Percentiles rank a stretch among this genome's conserved stretches.
These are phyloP conservation scores for Leuciscus idus DNA, from an alignment of 2,113 vertebrate species.

Conservation along the genomic window DNA sequence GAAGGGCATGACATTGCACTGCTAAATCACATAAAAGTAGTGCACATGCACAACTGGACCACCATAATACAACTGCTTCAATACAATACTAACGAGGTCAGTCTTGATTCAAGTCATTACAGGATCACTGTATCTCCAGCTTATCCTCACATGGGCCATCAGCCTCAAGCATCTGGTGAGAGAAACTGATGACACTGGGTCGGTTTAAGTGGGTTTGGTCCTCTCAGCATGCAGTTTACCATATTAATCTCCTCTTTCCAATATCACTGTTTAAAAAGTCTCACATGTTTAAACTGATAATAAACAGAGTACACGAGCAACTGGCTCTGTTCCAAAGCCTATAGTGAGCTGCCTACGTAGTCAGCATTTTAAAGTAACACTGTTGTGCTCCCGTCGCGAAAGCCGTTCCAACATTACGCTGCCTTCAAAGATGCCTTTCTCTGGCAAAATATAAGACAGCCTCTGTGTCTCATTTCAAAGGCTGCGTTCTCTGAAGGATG, in stretches of 20 bases:
- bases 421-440: not conserved
- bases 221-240: not conserved
- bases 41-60: not conserved
- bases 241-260: not conserved
- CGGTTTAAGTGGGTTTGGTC: not conserved
- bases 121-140: constrained; percentile 32
- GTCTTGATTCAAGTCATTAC: not conserved
- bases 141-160: constrained; percentile 39
- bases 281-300: constrained; percentile 18
- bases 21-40: constrained; percentile 18
- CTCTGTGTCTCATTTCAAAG: no score
- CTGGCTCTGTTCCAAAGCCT: not conserved
- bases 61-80: not conserved
- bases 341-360: not conserved
- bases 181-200: constrained; percentile 36
- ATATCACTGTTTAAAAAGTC: not conserved
- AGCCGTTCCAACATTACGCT: not conserved
- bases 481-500: no score
- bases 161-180: constrained; percentile 21
- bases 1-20: constrained; percentile 14
- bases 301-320: not conserved
- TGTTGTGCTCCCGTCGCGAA: not conserved
- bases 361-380: not conserved
- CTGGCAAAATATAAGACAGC: not conserved
- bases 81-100: constrained; percentile 2